A percentile compares a stretch with the other conserved stretches of the same genome.
These are phyloP conservation scores for Strigamia maritima DNA, from an alignment of 2,888 invertebrate species.

Conservation along the genomic window DNA sequence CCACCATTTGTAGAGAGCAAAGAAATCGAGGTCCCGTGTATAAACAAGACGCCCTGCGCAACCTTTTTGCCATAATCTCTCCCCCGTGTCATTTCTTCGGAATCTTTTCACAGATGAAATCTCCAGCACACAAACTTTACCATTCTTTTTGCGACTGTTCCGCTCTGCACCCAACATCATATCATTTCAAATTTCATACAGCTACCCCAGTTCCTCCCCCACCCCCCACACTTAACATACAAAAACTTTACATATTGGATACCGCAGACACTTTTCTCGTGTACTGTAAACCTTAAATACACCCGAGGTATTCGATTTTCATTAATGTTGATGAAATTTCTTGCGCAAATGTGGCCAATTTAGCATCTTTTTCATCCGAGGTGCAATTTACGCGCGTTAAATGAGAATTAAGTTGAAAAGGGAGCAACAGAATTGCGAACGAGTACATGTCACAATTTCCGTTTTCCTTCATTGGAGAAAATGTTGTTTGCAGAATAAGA, in stretches of 20 bases:
- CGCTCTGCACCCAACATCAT: neutral
- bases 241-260: too few relatives aligned
- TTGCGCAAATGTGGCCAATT: neutral
- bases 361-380: neutral
- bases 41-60: slow-evolving; percentile 27
- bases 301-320: too few relatives aligned
- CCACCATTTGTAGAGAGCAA: slow-evolving; percentile 25
- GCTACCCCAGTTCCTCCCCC: too few relatives aligned
- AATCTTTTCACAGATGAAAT: slow-evolving; percentile 32
- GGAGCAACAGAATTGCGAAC: neutral
- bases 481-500: neutral
- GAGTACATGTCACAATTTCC: neutral
- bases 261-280: too few relatives aligned
- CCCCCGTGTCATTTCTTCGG: slow-evolving; percentile 22
- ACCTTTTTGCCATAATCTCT: slow-evolving; percentile 30
- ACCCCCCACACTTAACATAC: too few relatives aligned
- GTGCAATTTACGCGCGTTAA: neutral
- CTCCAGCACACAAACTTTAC: slow-evolving; percentile 1
- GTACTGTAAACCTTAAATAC: too few relatives aligned
- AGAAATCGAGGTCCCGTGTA: slow-evolving; percentile 26
- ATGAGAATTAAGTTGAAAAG: neutral
- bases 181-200: neutral
- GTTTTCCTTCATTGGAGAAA: neutral
- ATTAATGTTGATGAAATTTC: too few relatives aligned
- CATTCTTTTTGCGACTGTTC: neutral